phyloP scores from a whole-genome alignment of 2,888 invertebrate genomes.

The Nemapogon koenigi region DNA sequence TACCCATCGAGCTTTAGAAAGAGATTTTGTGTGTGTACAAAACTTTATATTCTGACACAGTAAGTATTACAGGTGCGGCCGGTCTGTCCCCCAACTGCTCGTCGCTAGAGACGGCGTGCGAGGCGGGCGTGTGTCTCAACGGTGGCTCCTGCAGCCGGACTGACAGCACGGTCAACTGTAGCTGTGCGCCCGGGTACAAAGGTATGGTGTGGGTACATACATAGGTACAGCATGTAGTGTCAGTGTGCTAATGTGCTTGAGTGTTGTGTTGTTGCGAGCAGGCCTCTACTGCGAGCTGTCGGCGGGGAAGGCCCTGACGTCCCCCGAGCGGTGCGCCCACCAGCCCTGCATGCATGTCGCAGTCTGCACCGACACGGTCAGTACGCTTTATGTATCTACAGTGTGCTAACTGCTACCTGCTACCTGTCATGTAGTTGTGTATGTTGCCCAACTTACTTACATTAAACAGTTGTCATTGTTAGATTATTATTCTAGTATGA shows the following conservation, averaged over 20 bases:
- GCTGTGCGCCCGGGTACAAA: constrained; percentile 73
- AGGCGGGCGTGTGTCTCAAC: constrained; percentile 72
- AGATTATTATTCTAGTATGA: too few species aligned
- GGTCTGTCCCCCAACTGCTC: constrained; percentile 44
- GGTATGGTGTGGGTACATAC: constrained; percentile 65
- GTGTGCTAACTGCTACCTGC: too few species aligned
- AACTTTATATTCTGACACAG: too few species aligned
- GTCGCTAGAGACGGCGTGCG: constrained; percentile 58
- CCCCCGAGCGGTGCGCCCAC: constrained; percentile 50
- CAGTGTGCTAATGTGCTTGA: constrained; percentile 46
- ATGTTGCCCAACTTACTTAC: too few species aligned
- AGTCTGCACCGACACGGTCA: constrained; percentile 69
- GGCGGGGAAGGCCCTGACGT: constrained; percentile 45
- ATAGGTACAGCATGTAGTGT: constrained; percentile 52
- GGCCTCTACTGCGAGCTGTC: constrained; percentile 62
- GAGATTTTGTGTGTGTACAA: too few species aligned
- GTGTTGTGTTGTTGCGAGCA: constrained; percentile 57
- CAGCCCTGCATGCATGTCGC: constrained; percentile 68
- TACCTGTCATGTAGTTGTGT: too few species aligned
- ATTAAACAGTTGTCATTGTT: too few species aligned
- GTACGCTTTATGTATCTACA: too few species aligned
- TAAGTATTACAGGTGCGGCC: constrained; percentile 44
- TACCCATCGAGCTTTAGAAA: too few species aligned
- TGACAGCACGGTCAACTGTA: constrained; percentile 69
- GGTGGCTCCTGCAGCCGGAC: constrained; percentile 73